Evolutionary conservation across 2,888 invertebrate species (phyloP).

Genomic region (Cactoblastis cactorum): DNA sequence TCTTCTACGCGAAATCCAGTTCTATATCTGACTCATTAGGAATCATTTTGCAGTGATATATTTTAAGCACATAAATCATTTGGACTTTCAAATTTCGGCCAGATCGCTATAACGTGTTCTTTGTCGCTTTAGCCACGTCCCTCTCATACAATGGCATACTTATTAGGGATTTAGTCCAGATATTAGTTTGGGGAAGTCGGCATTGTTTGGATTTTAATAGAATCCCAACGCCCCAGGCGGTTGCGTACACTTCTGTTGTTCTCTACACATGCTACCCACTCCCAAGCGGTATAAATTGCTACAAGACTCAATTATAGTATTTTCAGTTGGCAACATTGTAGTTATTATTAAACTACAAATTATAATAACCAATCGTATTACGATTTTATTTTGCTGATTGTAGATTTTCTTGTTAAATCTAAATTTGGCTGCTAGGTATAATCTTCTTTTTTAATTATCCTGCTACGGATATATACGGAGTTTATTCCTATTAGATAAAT

Average conservation of each 20-base stretch:
- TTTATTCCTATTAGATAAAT: too few relatives aligned
- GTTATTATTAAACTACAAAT: slow-evolving; percentile 2
- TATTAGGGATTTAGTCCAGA: slow-evolving; percentile 80
- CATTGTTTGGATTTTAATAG: slow-evolving; percentile 78
- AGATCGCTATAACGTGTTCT: slow-evolving; percentile 78
- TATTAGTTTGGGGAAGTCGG: slow-evolving; percentile 78
- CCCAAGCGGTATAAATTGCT: slow-evolving; percentile 51
- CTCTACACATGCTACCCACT: slow-evolving; percentile 36
- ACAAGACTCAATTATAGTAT: slow-evolving; percentile 24
- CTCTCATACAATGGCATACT: slow-evolving; percentile 80
- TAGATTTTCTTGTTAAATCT: background rate
- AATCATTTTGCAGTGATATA: background rate
- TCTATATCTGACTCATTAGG: slow-evolving; percentile 10
- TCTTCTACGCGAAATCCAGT: slow-evolving; percentile 26
- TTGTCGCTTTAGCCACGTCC: slow-evolving; percentile 74
- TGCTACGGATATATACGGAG: too few relatives aligned
- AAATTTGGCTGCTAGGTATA: background rate
- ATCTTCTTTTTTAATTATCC: too few relatives aligned
- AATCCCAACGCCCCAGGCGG: slow-evolving; percentile 71
- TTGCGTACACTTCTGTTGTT: slow-evolving; percentile 51
- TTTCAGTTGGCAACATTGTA: background rate
- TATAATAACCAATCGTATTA: background rate
- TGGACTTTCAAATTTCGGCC: slow-evolving; percentile 18
- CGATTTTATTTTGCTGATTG: background rate
- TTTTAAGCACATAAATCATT: background rate